Conservation (phyloP, 2,888 invertebrate species). For the Patella depressa region DNA sequence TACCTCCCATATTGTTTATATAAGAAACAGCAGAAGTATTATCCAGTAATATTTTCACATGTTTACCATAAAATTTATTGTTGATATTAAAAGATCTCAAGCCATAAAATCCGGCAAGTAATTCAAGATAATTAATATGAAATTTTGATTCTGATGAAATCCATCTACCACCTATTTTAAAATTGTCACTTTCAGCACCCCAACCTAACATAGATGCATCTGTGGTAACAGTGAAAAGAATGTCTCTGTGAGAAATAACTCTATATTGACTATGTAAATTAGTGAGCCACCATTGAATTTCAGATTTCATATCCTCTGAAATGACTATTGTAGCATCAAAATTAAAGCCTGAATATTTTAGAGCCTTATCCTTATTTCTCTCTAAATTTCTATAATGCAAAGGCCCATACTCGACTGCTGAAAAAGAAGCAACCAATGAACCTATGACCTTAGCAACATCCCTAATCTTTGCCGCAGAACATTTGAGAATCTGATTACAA, state of each 20-base stretch:
- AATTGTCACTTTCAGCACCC: neutral
- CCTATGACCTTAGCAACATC: neutral
- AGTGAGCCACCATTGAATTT: no score
- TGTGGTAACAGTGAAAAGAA: neutral
- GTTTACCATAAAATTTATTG: slow-evolving; percentile 8
- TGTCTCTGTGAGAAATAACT: neutral
- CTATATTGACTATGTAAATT: no score
- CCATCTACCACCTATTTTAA: slow-evolving; percentile 8
- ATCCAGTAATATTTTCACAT: slow-evolving; percentile 6
- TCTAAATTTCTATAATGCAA: slow-evolving; percentile 1
- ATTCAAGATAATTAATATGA: slow-evolving; percentile 5
- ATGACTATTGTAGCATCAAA: no score
- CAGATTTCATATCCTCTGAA: no score
- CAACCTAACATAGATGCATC: neutral
- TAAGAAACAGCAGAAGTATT: no score
- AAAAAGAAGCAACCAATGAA: neutral
- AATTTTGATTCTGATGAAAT: neutral
- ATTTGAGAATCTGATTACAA: neutral
- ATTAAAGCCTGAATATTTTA: neutral
- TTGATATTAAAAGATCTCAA: slow-evolving; percentile 3
- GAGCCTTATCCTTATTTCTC: neutral
- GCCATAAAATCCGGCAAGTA: slow-evolving; percentile 4
- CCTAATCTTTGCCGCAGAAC: neutral
- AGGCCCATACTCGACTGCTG: neutral
- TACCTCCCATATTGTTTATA: no score